Percentiles rank a stretch among this genome's conserved stretches.
Conservation (phyloP, 2,888 invertebrate genomes). For the Ophonus ardosiacus region DNA sequence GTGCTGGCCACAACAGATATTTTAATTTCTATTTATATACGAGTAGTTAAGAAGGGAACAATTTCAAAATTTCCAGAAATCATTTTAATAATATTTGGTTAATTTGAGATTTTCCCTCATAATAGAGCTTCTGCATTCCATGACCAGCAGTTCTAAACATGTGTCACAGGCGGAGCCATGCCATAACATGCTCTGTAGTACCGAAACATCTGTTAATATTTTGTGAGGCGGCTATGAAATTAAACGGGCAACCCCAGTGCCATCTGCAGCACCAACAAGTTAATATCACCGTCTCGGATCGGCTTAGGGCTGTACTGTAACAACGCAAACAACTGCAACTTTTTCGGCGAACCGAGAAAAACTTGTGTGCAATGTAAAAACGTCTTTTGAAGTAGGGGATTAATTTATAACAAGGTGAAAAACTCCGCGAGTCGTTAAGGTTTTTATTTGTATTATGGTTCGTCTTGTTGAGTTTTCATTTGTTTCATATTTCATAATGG, state of each 20-base stretch:
- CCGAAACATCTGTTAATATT: conserved; percentile 53
- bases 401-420: conserved; percentile 34
- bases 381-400: conserved; percentile 19
- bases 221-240: conserved; percentile 35
- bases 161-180: conserved; percentile 24
- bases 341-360: neutral
- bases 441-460: conserved; percentile 16
- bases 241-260: conserved; percentile 23
- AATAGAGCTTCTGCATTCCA: neutral
- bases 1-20: no score
- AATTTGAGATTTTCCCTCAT: neutral
- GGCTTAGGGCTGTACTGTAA: neutral
- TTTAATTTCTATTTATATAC: no score
- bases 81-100: no score
- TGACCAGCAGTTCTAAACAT: conserved; percentile 35
- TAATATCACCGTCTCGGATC: conserved; percentile 32
- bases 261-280: conserved; percentile 37
- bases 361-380: neutral
- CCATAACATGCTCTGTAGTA: neutral
- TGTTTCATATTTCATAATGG: neutral
- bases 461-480: conserved; percentile 18
- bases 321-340: conserved; percentile 7
- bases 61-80: no score
- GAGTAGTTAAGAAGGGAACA: no score
- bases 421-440: conserved; percentile 15